phyloP scores from a whole-genome alignment of 2,888 invertebrate species.

The Polyploca ridens region DNA sequence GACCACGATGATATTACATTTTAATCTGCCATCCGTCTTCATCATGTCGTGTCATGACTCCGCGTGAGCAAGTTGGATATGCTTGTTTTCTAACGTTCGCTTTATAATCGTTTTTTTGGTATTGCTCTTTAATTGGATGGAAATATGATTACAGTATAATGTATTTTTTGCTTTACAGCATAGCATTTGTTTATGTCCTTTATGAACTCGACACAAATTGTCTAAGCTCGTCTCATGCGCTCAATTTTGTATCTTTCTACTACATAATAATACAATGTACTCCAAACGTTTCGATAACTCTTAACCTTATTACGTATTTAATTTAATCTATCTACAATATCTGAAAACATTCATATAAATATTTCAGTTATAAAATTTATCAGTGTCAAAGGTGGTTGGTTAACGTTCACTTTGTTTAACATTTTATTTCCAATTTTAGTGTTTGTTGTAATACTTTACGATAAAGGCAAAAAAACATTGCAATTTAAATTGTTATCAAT shows the following conservation, averaged over 20 bases:
- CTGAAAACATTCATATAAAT: neutral
- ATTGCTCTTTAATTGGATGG: neutral
- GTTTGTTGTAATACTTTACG: constrained; percentile 23
- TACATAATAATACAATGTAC: neutral
- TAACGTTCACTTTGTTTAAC: neutral
- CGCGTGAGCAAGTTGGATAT: neutral
- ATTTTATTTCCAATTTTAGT: constrained; percentile 6
- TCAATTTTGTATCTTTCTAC: neutral
- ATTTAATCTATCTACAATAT: neutral
- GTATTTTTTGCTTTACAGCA: neutral
- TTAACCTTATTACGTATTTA: neutral
- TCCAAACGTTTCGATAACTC: neutral
- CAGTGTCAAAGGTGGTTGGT: neutral
- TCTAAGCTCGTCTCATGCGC: neutral
- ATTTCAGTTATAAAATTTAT: neutral
- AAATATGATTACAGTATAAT: neutral
- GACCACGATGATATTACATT: neutral
- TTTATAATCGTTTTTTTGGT: neutral
- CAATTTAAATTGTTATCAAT: constrained; percentile 21
- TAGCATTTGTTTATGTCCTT: neutral
- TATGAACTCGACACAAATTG: neutral
- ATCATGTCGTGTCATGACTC: constrained; percentile 7
- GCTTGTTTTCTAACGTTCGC: neutral
- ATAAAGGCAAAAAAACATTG: constrained; percentile 40
- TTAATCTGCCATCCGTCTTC: constrained; percentile 11